Evolutionary conservation across 2,888 invertebrate species (phyloP).

Genomic region (Sepioteuthis lessoniana): DNA sequence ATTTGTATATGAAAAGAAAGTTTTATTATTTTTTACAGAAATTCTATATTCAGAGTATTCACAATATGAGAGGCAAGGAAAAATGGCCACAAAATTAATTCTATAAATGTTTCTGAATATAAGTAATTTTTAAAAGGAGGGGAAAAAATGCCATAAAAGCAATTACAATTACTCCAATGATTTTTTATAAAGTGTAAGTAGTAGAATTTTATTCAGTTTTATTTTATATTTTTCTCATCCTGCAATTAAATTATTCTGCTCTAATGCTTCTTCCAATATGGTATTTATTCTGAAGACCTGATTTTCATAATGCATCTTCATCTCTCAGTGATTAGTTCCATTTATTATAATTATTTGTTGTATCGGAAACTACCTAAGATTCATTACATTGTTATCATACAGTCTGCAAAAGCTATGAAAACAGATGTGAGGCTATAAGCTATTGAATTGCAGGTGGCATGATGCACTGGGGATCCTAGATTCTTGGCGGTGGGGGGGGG

Average conservation of each 20-base stretch:
- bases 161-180: neutral
- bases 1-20: neutral
- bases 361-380: neutral
- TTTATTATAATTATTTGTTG: slow-evolving; percentile 6
- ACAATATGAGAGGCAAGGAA: neutral
- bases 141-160: neutral
- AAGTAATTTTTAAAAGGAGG: neutral
- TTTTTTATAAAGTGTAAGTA: neutral
- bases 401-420: too few species aligned
- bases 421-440: too few species aligned
- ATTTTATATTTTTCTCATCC: neutral
- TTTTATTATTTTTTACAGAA: neutral
- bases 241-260: slow-evolving; percentile 2
- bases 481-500: neutral
- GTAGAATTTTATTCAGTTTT: neutral
- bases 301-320: slow-evolving; percentile 15
- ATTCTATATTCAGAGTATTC: neutral
- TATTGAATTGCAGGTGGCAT: too few species aligned
- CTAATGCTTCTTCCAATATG: neutral
- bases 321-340: neutral
- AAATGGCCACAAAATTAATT: neutral
- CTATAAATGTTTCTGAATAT: neutral
- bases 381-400: too few species aligned
- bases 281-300: slow-evolving; percentile 2
- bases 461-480: neutral